Base-by-base conservation (phyloP, 1,140 invertebrate genomes). In the Drosophila navojoa region DNA sequence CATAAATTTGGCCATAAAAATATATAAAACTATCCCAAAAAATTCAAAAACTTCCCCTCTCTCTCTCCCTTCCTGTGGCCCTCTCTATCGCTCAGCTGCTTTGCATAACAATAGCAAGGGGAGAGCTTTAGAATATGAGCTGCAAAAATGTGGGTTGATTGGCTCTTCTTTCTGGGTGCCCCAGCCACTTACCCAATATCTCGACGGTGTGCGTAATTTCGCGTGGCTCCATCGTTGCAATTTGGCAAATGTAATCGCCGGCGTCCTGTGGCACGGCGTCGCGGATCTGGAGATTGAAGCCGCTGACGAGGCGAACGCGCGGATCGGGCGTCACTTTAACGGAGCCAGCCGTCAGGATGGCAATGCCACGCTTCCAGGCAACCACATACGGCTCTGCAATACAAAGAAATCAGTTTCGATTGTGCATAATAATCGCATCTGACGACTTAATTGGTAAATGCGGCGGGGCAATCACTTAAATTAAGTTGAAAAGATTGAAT, bases 191-290 rank as follows among this genome's bases (percentile, higher is more conserved):
- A 94, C 94, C 94, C 67, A 94, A 90, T 69, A 94, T 93, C 86
- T 94, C 93, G 40, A 94, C 92, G 16, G 93, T 94, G 79, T 94
- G 94, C 25, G 93, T 93, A 57, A 94, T 93, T 92, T 94, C 94
- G 49, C 93, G 91, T 44, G 94, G 94, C 73, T 94, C 92, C 73
- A 94, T 90, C 13, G 93, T 94, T 47, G 93, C 94, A 73, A 94
- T 94, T 87, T 94, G 94, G 80, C 94, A 94, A 52, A 94, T 93
- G 87, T 94, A 94, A 79, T 94, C 93, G 11, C 94, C 94, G 27
- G 93, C 94, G 91, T 94, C 94, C 77, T 93, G 93, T 32, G 93
- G 92, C 55, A 92, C 92, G 47, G 93, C 93, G 58, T 94, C 93
- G 60, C 92, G 92, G 63, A 94, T 94, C 85, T 94, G 93, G 63